Evolutionary conservation across 2,113 vertebrate species (phyloP), one percentile per base, ranked within the genome.

Genomic region (Nothoprocta perdicaria): DNA sequence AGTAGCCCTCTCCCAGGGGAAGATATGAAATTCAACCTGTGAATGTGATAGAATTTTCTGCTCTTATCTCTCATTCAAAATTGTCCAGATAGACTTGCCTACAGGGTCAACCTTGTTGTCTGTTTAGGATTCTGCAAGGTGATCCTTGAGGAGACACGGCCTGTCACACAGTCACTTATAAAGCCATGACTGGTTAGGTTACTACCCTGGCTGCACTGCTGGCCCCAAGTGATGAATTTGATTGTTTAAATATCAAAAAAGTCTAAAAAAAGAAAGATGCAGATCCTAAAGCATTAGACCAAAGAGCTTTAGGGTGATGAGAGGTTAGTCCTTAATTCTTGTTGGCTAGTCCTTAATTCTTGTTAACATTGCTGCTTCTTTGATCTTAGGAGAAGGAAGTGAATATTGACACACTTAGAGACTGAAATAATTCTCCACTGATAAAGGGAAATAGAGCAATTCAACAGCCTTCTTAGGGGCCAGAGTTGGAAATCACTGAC

Each of bases 31-130:
- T 16, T 57, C 72, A n/a, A 19, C 29, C 43, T 41, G 9, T 17
- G 68, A 33, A 38, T 0, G 1, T 68, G 48, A 55, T 2, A 11
- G 29, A 33, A 1, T 27, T 75, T 81, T 6, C 57, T 66, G 71
- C 1, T 50, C 79, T 46, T 2, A 1, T 13, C 27, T 69, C 3
- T 24, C 50, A 33, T 52, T 45, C 48, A 23, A n/a, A 38, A 66
- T 66, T 62, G 80, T 14, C 58, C 61, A 27, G 6, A n/a, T 65
- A 57, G 61, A 35, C 46, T 68, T 52, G 76, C 48, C 58, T 75
- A 29, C 41, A 60, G 69, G 5, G 3, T 24, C 71, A 48, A 27
- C 18, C 6, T 4, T 5, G 4, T 48, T 60, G 26, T 10, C 65
- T 55, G 18, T 69, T 61, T 40, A 10, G 0, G 3, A 12, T 43